Percentiles rank a stretch among this genome's conserved stretches.
phyloP scores from a whole-genome alignment of 2,113 vertebrate genomes.

The Kryptolebias marmoratus region DNA sequence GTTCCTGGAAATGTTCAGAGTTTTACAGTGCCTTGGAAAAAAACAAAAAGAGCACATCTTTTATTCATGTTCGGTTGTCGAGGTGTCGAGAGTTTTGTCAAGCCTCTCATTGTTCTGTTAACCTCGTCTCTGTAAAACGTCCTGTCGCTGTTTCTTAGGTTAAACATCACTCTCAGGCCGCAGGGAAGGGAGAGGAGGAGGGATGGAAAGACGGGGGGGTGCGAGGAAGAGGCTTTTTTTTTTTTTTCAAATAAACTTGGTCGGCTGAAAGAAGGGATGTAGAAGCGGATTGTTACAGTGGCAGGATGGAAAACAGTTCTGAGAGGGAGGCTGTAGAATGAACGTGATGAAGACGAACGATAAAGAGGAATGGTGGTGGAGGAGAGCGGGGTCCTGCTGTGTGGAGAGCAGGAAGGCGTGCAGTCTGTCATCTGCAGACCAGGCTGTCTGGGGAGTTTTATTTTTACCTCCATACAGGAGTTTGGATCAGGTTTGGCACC shows the following conservation, averaged over 20 bases:
- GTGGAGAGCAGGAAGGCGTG: constrained; percentile 62
- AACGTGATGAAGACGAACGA: constrained; percentile 42
- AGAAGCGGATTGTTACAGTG: constrained; percentile 1
- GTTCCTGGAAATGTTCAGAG: constrained; percentile 50
- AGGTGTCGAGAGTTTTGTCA: constrained; percentile 78
- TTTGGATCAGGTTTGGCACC: constrained; percentile 44
- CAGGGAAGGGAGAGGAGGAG: neutral
- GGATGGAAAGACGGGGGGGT: neutral
- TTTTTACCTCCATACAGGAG: constrained; percentile 68
- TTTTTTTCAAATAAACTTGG: constrained; percentile 59
- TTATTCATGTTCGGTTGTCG: constrained; percentile 74
- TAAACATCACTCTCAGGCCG: constrained; percentile 61
- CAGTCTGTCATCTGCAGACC: constrained; percentile 70
- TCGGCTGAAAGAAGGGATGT: constrained; percentile 11
- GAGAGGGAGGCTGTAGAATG: constrained; percentile 14
- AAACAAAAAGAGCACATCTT: constrained; percentile 55
- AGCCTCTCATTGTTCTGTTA: constrained; percentile 69
- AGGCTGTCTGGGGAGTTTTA: constrained; percentile 70
- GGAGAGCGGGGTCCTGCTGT: constrained; percentile 49
- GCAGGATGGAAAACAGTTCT: constrained; percentile 4
- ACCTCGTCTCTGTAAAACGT: constrained; percentile 66
- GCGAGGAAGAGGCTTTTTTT: constrained; percentile 24
- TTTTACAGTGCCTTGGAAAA: constrained; percentile 27
- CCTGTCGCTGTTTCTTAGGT: constrained; percentile 66
- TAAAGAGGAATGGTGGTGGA: constrained; percentile 18